These are phyloP conservation scores for Camelus bactrianus DNA, from an alignment of 2,113 vertebrate species.

Conservation along the genomic window DNA sequence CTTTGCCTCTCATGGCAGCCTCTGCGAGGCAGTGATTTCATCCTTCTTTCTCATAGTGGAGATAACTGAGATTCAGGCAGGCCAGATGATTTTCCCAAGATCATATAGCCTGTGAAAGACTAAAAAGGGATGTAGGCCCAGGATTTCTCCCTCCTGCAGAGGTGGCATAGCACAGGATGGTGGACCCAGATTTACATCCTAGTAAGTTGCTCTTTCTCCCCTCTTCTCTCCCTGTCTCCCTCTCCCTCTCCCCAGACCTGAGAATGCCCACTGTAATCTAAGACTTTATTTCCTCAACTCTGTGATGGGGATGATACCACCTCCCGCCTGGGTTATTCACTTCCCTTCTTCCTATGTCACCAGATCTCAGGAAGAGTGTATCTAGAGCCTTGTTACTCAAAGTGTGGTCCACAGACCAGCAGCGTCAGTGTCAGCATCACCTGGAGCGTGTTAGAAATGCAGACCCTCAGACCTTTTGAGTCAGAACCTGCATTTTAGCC, in stretches of 20 bases:
- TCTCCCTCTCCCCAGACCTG: background rate
- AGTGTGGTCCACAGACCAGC: background rate
- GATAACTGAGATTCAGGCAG: background rate
- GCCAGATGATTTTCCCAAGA: background rate
- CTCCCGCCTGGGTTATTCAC: background rate
- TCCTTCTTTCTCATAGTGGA: background rate
- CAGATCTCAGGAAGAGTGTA: background rate
- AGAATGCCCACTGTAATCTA: background rate
- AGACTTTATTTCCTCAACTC: background rate
- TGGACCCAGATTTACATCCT: background rate
- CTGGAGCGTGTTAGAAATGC: background rate
- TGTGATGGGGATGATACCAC: background rate
- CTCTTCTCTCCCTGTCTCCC: no score
- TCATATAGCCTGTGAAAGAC: background rate
- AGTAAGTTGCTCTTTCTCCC: background rate
- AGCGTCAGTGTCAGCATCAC: background rate
- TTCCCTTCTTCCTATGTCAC: background rate
- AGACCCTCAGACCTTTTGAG: background rate
- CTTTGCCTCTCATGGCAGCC: background rate
- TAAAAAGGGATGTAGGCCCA: background rate
- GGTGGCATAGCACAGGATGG: background rate
- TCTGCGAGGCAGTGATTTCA: background rate
- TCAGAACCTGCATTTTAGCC: background rate
- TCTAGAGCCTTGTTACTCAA: background rate
- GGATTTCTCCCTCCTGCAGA: background rate